Evolutionary conservation across 2,113 vertebrate genomes (phyloP).

Genomic region (Tragelaphus imberbis): DNA sequence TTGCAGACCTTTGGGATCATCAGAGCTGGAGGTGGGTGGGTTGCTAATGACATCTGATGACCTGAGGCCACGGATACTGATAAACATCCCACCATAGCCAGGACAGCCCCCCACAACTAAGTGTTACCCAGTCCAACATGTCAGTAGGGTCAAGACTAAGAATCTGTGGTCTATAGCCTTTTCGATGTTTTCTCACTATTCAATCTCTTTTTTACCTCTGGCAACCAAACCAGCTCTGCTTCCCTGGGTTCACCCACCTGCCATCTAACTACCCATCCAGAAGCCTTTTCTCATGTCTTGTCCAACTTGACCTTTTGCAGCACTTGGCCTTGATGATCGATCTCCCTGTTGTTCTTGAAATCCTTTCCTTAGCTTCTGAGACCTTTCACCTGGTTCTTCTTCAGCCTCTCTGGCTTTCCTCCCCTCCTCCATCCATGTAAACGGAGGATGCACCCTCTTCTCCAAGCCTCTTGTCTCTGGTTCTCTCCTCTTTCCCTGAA

Average conservation of each 20-base stretch:
- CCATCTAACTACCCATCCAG: background rate
- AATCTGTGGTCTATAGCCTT: background rate
- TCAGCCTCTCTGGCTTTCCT: background rate
- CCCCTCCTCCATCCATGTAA: fast-evolving
- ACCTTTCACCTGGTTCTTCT: background rate
- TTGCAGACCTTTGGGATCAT: background rate
- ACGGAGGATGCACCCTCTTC: background rate
- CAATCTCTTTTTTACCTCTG: too few relatives aligned
- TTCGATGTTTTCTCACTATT: background rate
- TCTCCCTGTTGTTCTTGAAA: background rate
- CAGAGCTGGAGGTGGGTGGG: background rate
- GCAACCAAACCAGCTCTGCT: background rate
- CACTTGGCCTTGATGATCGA: background rate
- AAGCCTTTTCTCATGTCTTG: background rate
- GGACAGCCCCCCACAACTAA: background rate
- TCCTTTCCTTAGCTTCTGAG: background rate
- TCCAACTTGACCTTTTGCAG: background rate
- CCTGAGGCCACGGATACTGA: background rate
- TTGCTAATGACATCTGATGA: background rate
- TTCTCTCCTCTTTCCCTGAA: background rate
- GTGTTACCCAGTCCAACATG: background rate
- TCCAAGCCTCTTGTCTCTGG: background rate
- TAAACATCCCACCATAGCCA: background rate
- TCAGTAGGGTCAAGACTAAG: background rate
- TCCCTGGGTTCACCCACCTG: background rate